A percentile compares a stretch with the other conserved stretches of the same genome.
phyloP scores from a whole-genome alignment of 2,113 vertebrate genomes.

The Lycaon pictus region DNA sequence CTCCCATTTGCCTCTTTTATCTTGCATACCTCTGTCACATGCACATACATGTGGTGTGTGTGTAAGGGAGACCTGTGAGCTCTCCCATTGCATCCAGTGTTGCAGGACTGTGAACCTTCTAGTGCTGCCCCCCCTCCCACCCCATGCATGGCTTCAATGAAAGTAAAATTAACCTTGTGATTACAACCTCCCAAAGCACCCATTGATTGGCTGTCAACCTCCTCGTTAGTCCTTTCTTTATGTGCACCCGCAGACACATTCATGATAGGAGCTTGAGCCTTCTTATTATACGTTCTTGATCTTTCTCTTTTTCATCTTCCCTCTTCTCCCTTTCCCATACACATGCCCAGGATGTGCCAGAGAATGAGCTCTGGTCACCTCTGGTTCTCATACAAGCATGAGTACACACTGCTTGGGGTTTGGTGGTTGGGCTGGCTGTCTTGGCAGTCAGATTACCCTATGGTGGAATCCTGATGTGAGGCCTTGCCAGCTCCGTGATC shows the following conservation, averaged over 20 bases:
- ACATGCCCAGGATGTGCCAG: not conserved
- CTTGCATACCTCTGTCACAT: not conserved
- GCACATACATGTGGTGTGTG: not conserved
- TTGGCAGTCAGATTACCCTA: not conserved
- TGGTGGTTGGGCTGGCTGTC: not conserved
- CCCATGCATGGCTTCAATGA: not conserved
- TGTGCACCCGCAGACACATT: not conserved
- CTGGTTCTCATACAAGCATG: not conserved
- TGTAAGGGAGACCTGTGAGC: not conserved
- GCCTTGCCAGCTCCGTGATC: not conserved
- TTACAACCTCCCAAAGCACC: not conserved
- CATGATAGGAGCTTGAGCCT: constrained; percentile 8
- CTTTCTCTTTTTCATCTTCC: not conserved
- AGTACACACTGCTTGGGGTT: not conserved
- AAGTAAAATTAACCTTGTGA: not conserved
- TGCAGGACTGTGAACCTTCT: not conserved
- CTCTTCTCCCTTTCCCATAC: not conserved
- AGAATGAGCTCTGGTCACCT: not conserved
- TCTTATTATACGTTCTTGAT: not conserved
- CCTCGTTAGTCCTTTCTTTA: not conserved
- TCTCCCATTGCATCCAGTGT: not conserved
- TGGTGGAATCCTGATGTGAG: not conserved
- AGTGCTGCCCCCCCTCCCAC: not conserved
- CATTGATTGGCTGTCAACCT: not conserved
- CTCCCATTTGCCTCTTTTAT: not conserved